phyloP scores from a whole-genome alignment of 2,888 invertebrate genomes.

The Morpho deidamia region DNA sequence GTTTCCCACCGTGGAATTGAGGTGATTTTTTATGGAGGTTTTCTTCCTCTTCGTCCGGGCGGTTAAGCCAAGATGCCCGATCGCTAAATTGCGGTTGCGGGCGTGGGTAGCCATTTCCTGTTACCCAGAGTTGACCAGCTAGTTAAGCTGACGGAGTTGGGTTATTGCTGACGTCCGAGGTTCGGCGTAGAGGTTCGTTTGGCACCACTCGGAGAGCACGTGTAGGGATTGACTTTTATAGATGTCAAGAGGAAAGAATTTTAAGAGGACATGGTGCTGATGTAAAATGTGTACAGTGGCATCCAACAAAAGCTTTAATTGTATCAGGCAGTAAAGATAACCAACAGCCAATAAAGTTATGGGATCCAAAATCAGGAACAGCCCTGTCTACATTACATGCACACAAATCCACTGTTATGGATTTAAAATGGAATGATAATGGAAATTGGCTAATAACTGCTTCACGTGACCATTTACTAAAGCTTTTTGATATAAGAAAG shows the following conservation, averaged over 20 bases:
- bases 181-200: conserved; percentile 8
- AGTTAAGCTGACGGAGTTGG: neutral
- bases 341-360: conserved; percentile 99
- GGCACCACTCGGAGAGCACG: neutral
- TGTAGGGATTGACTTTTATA: conserved; percentile 95
- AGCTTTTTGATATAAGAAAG: conserved; percentile 98
- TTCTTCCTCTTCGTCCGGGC: conserved; percentile 16
- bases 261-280: conserved; percentile 97
- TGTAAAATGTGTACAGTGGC: conserved; percentile 99
- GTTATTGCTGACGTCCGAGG: conserved; percentile 12
- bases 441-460: conserved; percentile 99
- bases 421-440: conserved; percentile 99
- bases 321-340: conserved; percentile 99
- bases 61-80: conserved; percentile 15
- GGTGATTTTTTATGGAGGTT: conserved; percentile 23
- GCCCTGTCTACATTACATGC: conserved; percentile 98
- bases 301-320: conserved; percentile 97
- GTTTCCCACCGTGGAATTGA: conserved; percentile 23
- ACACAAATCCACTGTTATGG: conserved; percentile 99
- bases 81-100: neutral
- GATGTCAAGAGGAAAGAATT: conserved; percentile 97
- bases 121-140: neutral
- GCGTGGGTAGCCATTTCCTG: conserved; percentile 16
- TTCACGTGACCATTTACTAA: conserved; percentile 96
- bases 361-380: conserved; percentile 98